These are phyloP conservation scores for Maconellicoccus hirsutus DNA, from an alignment of 1,140 invertebrate species.

Conservation along the genomic window DNA sequence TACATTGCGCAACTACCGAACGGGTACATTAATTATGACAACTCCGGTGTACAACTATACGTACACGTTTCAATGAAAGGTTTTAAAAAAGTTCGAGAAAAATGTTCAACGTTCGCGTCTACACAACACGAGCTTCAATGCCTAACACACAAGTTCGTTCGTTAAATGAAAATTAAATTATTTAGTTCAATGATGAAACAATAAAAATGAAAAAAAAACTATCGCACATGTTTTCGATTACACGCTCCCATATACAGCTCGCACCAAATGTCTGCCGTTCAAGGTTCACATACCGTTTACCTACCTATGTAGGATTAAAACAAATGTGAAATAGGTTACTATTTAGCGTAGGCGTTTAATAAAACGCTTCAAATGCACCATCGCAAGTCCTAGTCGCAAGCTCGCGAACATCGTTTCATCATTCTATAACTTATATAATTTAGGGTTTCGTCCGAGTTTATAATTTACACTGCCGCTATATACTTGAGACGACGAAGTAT, in stretches of 20 bases:
- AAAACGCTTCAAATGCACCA: neutral
- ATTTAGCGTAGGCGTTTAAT: neutral
- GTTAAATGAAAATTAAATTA: neutral
- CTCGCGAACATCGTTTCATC: neutral
- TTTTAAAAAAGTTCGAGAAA: no score
- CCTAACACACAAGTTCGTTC: no score
- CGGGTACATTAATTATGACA: no score
- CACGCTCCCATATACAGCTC: neutral
- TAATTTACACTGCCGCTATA: neutral
- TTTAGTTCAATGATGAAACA: constrained; percentile 4
- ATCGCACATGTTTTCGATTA: neutral
- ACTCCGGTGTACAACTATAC: no score
- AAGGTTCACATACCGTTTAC: neutral
- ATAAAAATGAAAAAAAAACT: neutral
- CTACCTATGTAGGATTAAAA: neutral
- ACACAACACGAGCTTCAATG: no score
- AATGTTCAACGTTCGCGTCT: no score
- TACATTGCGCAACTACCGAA: neutral
- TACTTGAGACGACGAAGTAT: neutral
- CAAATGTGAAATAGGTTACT: neutral
- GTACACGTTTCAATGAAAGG: no score
- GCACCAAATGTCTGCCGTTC: neutral
- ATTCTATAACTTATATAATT: neutral
- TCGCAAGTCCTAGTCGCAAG: neutral
- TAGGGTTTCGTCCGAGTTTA: neutral